Conservation (phyloP, 1,140 invertebrate genomes). For the Pissodes strobi region DNA sequence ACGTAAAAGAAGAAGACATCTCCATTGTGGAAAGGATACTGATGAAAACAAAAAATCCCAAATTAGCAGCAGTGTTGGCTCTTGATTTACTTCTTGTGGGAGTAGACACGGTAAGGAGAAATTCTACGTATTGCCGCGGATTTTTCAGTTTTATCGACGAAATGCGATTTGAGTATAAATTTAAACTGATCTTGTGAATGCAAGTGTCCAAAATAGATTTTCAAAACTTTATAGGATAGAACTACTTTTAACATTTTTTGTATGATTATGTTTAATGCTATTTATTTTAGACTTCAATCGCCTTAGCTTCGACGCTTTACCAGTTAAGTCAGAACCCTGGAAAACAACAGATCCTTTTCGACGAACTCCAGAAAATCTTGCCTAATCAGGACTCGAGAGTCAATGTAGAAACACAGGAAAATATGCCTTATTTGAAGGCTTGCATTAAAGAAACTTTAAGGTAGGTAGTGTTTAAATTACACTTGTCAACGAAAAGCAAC, state of each 20-base stretch:
- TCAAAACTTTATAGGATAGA: no score
- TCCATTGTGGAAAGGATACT: constrained; percentile 69
- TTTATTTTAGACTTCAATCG: constrained; percentile 72
- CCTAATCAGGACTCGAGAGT: constrained; percentile 61
- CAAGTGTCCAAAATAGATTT: no score
- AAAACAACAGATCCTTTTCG: constrained; percentile 71
- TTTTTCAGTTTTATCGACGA: no score
- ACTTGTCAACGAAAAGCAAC: no score
- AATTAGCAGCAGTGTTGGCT: constrained; percentile 75
- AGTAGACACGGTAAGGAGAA: constrained; percentile 81
- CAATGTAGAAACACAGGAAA: constrained; percentile 68
- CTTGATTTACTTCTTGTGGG: constrained; percentile 85
- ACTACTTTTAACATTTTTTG: no score
- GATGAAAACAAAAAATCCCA: constrained; percentile 65
- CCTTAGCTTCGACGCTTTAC: constrained; percentile 78
- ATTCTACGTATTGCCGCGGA: background rate
- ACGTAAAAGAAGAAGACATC: constrained; percentile 57
- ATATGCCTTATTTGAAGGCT: constrained; percentile 79
- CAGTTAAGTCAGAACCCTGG: constrained; percentile 76
- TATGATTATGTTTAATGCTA: no score
- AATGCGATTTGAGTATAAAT: no score
- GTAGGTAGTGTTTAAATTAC: no score
- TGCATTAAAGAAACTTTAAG: constrained; percentile 89
- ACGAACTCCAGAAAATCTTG: constrained; percentile 70
- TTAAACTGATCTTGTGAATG: no score